Base-by-base conservation (phyloP, 2,797 vertebrate genomes). In the Crypturellus tataupa region DNA sequence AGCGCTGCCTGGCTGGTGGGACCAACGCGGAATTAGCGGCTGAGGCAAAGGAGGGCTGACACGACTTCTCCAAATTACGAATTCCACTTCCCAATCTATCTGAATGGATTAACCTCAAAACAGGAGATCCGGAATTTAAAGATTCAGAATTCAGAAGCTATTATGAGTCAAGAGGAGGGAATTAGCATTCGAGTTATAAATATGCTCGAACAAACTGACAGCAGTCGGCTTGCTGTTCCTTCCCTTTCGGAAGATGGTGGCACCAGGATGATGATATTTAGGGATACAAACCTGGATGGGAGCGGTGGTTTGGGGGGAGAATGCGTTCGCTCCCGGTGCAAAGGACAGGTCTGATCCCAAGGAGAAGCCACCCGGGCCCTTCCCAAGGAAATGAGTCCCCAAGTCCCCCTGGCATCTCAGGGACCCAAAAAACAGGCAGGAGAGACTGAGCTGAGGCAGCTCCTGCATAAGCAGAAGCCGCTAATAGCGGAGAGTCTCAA, bases 161-260 rank as follows among this genome's bases (percentile, higher is more conserved):
- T 97, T 96, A 97, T 96, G 97, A 97, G 97, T 97, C 95, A 95
- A 97, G 97, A 97, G 97, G 94, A 95, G 95, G 95, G 95, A 98
- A 97, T 95, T 95, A 98, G 97, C 94, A 89, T 95, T 49, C 37
- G 81, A 96, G 94, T 98, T 97, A 96, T 96, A 97, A 97, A 96
- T 92, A 94, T 39, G 90, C 95, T 97, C 95, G 73, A 92, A 95
- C 94, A 96, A 96, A 95, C 93, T 94, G 96, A 96, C 40, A 73
- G 95, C 91, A 86, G 95, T 85, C 49, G 63, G 94, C 95, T 94
- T 96, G 87, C 93, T 96, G 84, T 94, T 96, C 95, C 94, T 96
- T 95, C 84, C 90, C 69, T 78, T 92, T 93, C 88, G 93, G 95
- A 96, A 97, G 97, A 97, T 89, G 93, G 96, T 93, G 65, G 95